phyloP scores from a whole-genome alignment of 1,140 invertebrate species.

The Prorops nasuta region DNA sequence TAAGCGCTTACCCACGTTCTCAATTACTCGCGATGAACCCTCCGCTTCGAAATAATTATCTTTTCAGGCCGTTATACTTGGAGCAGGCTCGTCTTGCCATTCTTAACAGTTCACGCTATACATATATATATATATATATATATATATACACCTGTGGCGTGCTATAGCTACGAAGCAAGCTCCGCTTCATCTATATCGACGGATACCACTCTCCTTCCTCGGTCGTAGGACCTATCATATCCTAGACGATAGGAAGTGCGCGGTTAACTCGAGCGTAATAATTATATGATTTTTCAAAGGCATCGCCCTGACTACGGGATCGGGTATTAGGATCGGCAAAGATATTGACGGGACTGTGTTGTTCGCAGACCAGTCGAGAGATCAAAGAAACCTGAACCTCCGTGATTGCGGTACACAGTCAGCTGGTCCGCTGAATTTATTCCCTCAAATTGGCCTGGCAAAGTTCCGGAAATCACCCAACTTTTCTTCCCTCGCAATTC shows the following conservation, averaged over 20 bases:
- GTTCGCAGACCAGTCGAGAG: too few relatives aligned
- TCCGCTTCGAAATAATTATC: conserved; percentile 53
- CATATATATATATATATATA: conserved; percentile 18
- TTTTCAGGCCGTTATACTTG: conserved; percentile 43
- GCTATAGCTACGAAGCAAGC: conserved; percentile 3
- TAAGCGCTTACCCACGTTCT: conserved; percentile 52
- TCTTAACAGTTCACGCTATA: neutral
- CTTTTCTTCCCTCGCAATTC: too few relatives aligned
- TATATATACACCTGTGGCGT: conserved; percentile 5
- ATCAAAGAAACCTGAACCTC: too few relatives aligned
- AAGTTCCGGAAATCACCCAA: too few relatives aligned
- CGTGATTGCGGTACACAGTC: too few relatives aligned
- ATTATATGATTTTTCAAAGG: conserved; percentile 47
- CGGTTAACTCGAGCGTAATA: conserved; percentile 49
- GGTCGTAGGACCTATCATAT: neutral
- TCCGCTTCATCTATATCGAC: neutral
- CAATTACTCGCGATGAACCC: conserved; percentile 51
- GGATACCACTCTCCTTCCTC: neutral
- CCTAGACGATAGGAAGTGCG: conserved; percentile 24
- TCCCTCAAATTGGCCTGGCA: too few relatives aligned
- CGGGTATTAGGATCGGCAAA: conserved; percentile 34
- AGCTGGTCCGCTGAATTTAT: too few relatives aligned
- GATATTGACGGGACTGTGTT: too few relatives aligned
- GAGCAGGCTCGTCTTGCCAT: neutral
- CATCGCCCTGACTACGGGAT: conserved; percentile 31